A percentile compares a stretch with the other conserved stretches of the same genome.
phyloP scores from a whole-genome alignment of 2,888 invertebrate genomes.

The Lagria hirta region DNA sequence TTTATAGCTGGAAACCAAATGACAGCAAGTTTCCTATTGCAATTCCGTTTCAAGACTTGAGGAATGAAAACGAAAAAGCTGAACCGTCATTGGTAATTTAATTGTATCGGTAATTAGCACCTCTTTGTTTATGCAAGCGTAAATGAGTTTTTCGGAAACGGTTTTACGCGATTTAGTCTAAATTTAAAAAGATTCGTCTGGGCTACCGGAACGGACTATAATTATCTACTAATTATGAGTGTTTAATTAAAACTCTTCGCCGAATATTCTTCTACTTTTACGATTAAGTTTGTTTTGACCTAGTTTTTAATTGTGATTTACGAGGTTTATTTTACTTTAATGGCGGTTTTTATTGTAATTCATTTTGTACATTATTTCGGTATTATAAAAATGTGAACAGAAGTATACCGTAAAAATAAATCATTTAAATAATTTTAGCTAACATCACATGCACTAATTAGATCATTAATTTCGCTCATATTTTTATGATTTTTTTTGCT shows the following conservation, averaged over 20 bases:
- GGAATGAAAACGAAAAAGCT: constrained; percentile 2
- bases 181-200: constrained; percentile 7
- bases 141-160: neutral
- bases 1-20: constrained; percentile 6
- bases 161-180: constrained; percentile 2
- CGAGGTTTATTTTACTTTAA: constrained; percentile 4
- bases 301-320: neutral
- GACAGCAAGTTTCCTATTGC: constrained; percentile 6
- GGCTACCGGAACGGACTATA: constrained; percentile 12
- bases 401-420: no score
- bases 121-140: no score
- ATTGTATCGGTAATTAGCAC: no score
- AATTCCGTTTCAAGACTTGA: constrained; percentile 8
- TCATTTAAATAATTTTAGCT: no score
- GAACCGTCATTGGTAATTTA: constrained; percentile 5
- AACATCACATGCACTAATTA: no score
- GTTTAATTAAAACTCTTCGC: constrained; percentile 1
- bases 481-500: no score
- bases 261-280: no score
- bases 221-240: constrained; percentile 7
- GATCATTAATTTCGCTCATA: no score
- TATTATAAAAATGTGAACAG: no score
- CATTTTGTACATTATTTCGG: no score
- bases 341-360: constrained; percentile 2
- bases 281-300: constrained; percentile 10